Evolutionary conservation across 2,113 vertebrate species (phyloP).

Genomic region (Motacilla tschutschensis): DNA sequence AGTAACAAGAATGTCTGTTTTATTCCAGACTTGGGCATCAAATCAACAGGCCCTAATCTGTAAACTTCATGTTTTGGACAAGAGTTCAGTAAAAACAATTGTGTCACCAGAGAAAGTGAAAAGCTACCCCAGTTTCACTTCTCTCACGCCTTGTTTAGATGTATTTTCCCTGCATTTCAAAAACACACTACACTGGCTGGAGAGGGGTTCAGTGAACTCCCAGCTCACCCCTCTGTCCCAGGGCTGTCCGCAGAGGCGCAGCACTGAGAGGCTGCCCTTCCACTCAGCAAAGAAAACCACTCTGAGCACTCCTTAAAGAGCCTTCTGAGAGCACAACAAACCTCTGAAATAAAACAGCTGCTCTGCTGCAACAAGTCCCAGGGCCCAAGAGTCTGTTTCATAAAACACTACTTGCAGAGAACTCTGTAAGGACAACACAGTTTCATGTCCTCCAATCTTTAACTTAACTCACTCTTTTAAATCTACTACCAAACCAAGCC

Average conservation of each 20-base stretch:
- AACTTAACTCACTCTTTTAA: background rate
- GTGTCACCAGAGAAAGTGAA: background rate
- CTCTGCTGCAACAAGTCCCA: fast-evolving
- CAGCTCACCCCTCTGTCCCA: background rate
- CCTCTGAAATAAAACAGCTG: slow-evolving; percentile 21
- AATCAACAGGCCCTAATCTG: background rate
- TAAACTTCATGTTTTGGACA: background rate
- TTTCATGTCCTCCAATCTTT: background rate
- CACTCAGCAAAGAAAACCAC: background rate
- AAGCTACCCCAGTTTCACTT: background rate
- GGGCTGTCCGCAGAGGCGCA: background rate
- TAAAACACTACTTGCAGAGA: background rate
- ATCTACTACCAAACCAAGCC: background rate
- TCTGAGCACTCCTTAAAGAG: background rate
- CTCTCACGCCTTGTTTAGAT: background rate
- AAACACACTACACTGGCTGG: background rate
- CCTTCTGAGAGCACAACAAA: background rate
- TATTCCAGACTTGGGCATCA: background rate
- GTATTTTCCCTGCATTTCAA: background rate
- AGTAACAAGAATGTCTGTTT: background rate
- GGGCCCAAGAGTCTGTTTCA: background rate
- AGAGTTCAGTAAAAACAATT: background rate
- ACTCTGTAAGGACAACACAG: background rate
- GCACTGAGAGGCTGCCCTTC: background rate
- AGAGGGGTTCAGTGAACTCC: background rate